Base-by-base conservation (phyloP, 2,888 invertebrate genomes). In the Pheosia tremula region DNA sequence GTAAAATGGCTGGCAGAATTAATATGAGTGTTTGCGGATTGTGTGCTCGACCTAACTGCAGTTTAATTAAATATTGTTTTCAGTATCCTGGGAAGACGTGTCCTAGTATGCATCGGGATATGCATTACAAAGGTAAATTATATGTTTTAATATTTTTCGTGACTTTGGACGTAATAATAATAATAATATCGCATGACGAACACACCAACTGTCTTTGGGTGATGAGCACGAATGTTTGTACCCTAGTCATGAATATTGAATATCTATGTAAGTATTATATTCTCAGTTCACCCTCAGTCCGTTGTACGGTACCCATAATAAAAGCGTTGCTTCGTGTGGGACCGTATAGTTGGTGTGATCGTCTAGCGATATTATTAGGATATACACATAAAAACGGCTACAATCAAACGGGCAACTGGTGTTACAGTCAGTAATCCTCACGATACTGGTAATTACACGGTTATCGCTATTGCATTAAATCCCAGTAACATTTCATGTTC, bases 31-130 rank as follows among this genome's bases (percentile, higher is more conserved):
- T 62, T 68, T 70, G 72, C 72, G 57, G 69, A 71, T 69, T 62
- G 61, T 41, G 8, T 67, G 52, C 64, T 67, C 49, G 62, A 59
- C 60, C 62, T 55, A 61, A 60, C 57, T 24, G 4, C 54, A 49
- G 57, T 61, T 63, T 61, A 56, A 65, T 58, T 63, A 67, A 72
- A 58, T 59, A 38, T 75, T 77, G 79, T 77, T 92, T 92, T 80
- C 95, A 95, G 88, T 95, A 96, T 94, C 96, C 95, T 73, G 96
- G 96, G 69, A 97, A 97, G 89, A 97, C 97, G 85, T 98, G 98
- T 90, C 97, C 98, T 62, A 98, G 97, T 82, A 98, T 98, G 98
- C 96, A 97, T 94, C 96, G 96, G 89, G 97, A 98, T 85, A 97
- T 98, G 92, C 97, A 98, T 94, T 98, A 98, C 90, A 97, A 97